These are phyloP conservation scores for Acanthopleura granulata DNA, from an alignment of 2,888 invertebrate genomes.

Conservation along the genomic window DNA sequence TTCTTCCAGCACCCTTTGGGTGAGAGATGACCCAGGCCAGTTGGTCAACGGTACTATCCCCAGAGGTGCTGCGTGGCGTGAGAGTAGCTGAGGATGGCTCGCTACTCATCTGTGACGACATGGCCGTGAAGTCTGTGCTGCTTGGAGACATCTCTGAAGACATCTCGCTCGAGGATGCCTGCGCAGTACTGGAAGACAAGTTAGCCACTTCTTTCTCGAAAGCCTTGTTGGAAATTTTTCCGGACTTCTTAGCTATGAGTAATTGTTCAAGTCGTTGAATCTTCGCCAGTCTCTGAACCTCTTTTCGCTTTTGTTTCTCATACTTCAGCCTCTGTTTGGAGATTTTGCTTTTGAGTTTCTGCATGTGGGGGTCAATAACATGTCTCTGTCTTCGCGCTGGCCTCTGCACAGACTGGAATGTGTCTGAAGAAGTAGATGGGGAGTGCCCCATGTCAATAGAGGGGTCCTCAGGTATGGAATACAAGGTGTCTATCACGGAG, in stretches of 20 bases:
- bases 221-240: constrained; percentile 46
- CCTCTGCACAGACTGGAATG: constrained; percentile 28
- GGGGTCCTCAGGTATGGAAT: constrained; percentile 63
- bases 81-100: constrained; percentile 4
- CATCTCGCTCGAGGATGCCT: constrained; percentile 37
- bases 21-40: neutral
- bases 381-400: constrained; percentile 25
- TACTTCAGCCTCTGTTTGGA: constrained; percentile 59
- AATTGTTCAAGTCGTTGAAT: constrained; percentile 55
- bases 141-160: neutral
- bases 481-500: constrained; percentile 44
- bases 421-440: neutral
- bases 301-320: constrained; percentile 51
- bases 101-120: neutral
- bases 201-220: constrained; percentile 48
- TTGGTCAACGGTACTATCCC: neutral
- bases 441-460: neutral
- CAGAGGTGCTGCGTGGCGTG: constrained; percentile 1
- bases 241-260: constrained; percentile 48
- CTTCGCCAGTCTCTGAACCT: constrained; percentile 55
- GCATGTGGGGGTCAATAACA: constrained; percentile 61
- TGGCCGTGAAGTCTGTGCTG: neutral
- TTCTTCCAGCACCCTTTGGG: neutral
- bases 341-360: constrained; percentile 59
- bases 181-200: constrained; percentile 51